A percentile compares a stretch with the other conserved stretches of the same genome.
These are phyloP conservation scores for Shinisaurus crocodilurus DNA, from an alignment of 2,113 vertebrate genomes.

Conservation along the genomic window DNA sequence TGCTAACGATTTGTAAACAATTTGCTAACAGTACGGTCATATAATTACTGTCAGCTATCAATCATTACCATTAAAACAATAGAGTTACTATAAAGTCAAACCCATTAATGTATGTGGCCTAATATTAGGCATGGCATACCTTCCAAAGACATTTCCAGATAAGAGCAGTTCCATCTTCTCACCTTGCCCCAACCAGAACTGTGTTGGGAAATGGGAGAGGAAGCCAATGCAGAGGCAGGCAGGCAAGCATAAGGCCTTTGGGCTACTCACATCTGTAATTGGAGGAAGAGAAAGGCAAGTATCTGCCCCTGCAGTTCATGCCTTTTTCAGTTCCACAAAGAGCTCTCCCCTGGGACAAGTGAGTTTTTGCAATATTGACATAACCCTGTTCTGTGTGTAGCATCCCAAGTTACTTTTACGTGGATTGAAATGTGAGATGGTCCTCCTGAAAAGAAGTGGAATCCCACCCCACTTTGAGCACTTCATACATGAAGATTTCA, in stretches of 20 bases:
- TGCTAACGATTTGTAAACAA: no score
- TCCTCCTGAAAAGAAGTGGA: neutral
- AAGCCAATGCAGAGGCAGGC: neutral
- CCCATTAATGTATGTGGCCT: neutral
- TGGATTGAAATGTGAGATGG: neutral
- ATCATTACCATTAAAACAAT: no score
- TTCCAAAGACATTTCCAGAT: neutral
- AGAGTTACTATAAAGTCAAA: no score
- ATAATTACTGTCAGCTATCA: no score
- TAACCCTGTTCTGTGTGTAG: neutral
- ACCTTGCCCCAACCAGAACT: neutral
- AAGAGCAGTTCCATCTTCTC: neutral
- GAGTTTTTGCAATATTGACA: neutral
- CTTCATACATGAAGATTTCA: neutral
- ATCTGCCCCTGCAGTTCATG: neutral
- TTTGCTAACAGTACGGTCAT: neutral
- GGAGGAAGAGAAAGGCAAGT: neutral
- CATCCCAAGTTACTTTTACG: neutral
- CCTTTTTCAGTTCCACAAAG: neutral
- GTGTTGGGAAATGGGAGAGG: neutral
- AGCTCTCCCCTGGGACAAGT: neutral
- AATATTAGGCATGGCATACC: neutral
- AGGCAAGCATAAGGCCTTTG: no score
- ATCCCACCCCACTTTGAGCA: neutral
- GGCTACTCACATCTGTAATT: neutral